Evolutionary conservation across 2,888 invertebrate species (phyloP), one percentile per base, ranked within the genome.

Genomic region (Tanypteryx hageni): DNA sequence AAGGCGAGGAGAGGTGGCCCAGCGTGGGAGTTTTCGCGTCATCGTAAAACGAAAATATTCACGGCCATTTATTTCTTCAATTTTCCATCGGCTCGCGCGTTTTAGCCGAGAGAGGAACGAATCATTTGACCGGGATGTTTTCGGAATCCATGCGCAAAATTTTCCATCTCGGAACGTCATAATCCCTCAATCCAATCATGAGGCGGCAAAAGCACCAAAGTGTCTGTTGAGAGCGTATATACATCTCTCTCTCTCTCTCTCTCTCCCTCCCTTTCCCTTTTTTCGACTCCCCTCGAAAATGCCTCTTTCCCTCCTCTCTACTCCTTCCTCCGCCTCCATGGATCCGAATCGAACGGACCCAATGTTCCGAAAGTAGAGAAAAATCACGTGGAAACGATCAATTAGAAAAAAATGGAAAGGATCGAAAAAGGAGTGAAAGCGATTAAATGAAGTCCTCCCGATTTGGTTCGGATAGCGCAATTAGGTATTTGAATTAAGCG

Each of bases 161-260:
- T 76, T 76, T 76, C 76, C 76, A 76, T 76, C 76, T 76, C 76
- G 76, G 76, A 76, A 76, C 76, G 76, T 76, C 76, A 76, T 76
- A 76, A 76, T 76, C 76, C 76, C 18, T 76, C 76, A 76, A 76
- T 76, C 76, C 76, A 27, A 76, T 76, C 76, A 76, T 22, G 76
- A 76, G 76, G 68, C 68, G 68, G 68, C 22, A 18, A 22, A 68
- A 18, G 76, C 76, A 76, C 27, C 22, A 76, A 76, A 76, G 76
- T 76, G 76, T 76, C 76, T 27, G 27, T 76, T 27, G 44, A 44
- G 44, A 44, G 44, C 44, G 44, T 44, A 44, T 44, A 44, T 5
- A 44, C 44, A 44, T 44, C 44, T 44, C 44, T 44, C 44, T 44
- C 44, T 44, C 44, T 44, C 44, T 44, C 44, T 5, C 44, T 44